These are phyloP conservation scores for Trinorchestia longiramus DNA, from an alignment of 1,140 invertebrate species.

Conservation along the genomic window DNA sequence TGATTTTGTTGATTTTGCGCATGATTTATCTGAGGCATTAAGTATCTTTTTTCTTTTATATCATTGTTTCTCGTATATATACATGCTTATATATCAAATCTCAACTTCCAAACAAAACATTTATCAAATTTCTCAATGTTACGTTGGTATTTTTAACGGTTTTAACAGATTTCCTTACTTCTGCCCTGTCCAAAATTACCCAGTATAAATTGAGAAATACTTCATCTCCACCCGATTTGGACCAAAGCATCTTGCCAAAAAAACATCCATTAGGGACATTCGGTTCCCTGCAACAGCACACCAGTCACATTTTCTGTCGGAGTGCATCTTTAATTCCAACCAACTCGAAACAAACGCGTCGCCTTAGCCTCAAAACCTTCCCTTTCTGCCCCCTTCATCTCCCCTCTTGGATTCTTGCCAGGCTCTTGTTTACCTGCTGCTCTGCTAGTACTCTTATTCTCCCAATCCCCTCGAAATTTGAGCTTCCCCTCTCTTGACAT, in stretches of 20 bases:
- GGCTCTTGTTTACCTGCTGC: not conserved
- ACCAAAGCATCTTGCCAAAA: not conserved
- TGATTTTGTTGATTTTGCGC: too few relatives aligned
- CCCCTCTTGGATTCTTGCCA: not conserved
- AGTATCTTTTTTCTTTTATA: too few relatives aligned
- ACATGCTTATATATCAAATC: too few relatives aligned
- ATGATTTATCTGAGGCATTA: too few relatives aligned
- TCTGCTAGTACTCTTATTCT: not conserved
- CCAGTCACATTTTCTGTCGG: not conserved
- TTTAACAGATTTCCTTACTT: not conserved
- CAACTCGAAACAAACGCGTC: not conserved
- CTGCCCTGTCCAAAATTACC: not conserved
- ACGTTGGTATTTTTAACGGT: not conserved
- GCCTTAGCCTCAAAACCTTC: not conserved
- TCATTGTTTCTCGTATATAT: too few relatives aligned
- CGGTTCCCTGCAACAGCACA: not conserved
- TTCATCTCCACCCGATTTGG: not conserved
- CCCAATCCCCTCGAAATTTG: not conserved
- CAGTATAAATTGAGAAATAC: not conserved
- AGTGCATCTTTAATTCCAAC: not conserved
- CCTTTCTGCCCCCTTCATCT: not conserved
- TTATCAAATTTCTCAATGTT: not conserved
- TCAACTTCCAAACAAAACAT: too few relatives aligned
- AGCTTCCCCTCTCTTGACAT: not conserved
- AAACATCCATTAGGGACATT: not conserved